Evolutionary conservation across 2,888 invertebrate genomes (phyloP).

Genomic region (Lithophane leautieri): DNA sequence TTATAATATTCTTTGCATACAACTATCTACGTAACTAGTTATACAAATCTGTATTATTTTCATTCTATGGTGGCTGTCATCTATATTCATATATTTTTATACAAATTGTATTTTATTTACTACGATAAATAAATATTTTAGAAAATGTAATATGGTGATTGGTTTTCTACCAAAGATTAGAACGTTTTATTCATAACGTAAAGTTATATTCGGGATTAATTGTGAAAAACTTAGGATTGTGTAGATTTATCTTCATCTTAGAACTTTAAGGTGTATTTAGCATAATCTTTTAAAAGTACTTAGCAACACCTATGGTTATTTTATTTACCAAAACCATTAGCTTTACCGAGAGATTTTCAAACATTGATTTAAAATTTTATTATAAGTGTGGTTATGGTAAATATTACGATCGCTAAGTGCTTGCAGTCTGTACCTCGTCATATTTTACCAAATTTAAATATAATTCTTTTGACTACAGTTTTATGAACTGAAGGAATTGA

Average conservation of each 20-base stretch:
- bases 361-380: neutral
- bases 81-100: constrained; percentile 60
- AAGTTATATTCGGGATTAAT: constrained; percentile 34
- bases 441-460: constrained; percentile 48
- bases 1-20: constrained; percentile 31
- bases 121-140: constrained; percentile 36
- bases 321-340: constrained; percentile 46
- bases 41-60: constrained; percentile 44
- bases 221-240: constrained; percentile 40
- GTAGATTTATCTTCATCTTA: constrained; percentile 60
- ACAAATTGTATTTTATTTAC: constrained; percentile 55
- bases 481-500: constrained; percentile 84
- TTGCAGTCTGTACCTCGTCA: constrained; percentile 39
- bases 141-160: constrained; percentile 42
- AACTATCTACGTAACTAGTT: constrained; percentile 41
- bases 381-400: constrained; percentile 34
- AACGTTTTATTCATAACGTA: constrained; percentile 52
- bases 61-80: constrained; percentile 49
- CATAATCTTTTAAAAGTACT: constrained; percentile 58
- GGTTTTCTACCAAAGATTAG: constrained; percentile 65
- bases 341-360: constrained; percentile 19
- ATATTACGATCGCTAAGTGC: constrained; percentile 44
- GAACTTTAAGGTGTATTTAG: constrained; percentile 54
- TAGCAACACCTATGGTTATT: constrained; percentile 23
- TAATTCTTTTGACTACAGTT: constrained; percentile 63